Evolutionary conservation across 2,797 vertebrate genomes (phyloP), one percentile per base, ranked within the genome.

Genomic region (Gymnothorax javanicus): DNA sequence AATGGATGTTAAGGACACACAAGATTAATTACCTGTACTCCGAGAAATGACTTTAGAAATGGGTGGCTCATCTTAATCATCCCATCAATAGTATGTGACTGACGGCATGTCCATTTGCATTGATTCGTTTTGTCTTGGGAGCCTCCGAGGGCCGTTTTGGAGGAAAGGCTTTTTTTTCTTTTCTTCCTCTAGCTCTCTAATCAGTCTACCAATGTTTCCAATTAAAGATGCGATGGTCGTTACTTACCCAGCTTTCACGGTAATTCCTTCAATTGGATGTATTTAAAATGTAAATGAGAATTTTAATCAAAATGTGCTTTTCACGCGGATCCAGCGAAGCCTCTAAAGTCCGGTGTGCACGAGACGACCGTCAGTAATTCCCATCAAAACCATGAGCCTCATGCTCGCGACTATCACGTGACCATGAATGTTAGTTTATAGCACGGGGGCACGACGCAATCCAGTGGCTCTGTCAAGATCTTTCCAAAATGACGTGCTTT

Each of bases 261-360:
- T 79, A n/a, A 79, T 79, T 79, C 17, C 54, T 20, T 54, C 54
- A 79, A 79, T 79, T 79, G 0, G 75, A 54, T 11, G 8, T 20
- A 54, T 79, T 79, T 79, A 79, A 79, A 79, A 79, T 79, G 75
- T 54, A 54, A 79, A 79, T 79, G 43, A 8, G 50, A 54, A 50
- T 2, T 20, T 17, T 54, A 79, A 79, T 43, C 54, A 79, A 79
- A 54, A 54, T 43, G 17, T 23, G 50, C 43, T 2, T 79, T 79
- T 17, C 75, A 54, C 43, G 23, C 50, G n/a, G 15, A 79, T 23
- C 43, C 15, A 3, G 23, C 20, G 23, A 23, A 20, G 75, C 50
- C 75, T 33, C 15, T 79, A 20, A 7, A 54, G 3, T 75, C 27
- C 71, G 17, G 0, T 12, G 71, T 43, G 27, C 4, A 4, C 15